Evolutionary conservation across 2,797 vertebrate genomes (phyloP).

Genomic region (Clarias laeviceps): DNA sequence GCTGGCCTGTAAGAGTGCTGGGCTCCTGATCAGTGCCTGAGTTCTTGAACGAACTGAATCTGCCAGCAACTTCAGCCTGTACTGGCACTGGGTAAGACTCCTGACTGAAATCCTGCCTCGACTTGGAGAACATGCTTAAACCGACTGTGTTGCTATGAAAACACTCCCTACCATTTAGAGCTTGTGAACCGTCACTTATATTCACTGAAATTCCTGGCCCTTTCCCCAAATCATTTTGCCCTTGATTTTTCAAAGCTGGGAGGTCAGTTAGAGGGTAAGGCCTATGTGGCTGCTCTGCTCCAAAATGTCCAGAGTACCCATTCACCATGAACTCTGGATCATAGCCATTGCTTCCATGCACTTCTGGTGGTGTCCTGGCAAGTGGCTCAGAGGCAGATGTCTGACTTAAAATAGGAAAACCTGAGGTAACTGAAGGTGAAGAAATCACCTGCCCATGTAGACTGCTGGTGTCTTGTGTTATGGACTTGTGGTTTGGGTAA

Average conservation of each 20-base stretch:
- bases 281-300: slow-evolving; percentile 72
- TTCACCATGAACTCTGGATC: slow-evolving; percentile 73
- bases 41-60: slow-evolving; percentile 67
- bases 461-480: slow-evolving; percentile 77
- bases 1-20: slow-evolving; percentile 60
- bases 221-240: slow-evolving; percentile 68
- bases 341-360: slow-evolving; percentile 73
- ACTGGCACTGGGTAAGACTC: slow-evolving; percentile 72
- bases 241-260: slow-evolving; percentile 62
- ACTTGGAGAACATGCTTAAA: slow-evolving; percentile 78
- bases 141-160: slow-evolving; percentile 73
- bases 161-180: slow-evolving; percentile 70
- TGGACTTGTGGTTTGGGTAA: slow-evolving; percentile 89
- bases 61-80: slow-evolving; percentile 62
- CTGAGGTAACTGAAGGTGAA: slow-evolving; percentile 87
- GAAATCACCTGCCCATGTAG: slow-evolving; percentile 76
- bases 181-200: slow-evolving; percentile 73
- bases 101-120: slow-evolving; percentile 76
- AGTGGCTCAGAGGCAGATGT: slow-evolving; percentile 83
- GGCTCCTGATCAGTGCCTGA: slow-evolving; percentile 53
- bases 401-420: slow-evolving; percentile 80
- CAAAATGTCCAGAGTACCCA: slow-evolving; percentile 78
- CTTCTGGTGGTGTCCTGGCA: slow-evolving; percentile 73
- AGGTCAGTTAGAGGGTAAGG: slow-evolving; percentile 65
- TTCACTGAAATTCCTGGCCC: slow-evolving; percentile 70